These are phyloP conservation scores for Yoshiicerus persimilis DNA, from an alignment of 1,140 invertebrate genomes.

Conservation along the genomic window DNA sequence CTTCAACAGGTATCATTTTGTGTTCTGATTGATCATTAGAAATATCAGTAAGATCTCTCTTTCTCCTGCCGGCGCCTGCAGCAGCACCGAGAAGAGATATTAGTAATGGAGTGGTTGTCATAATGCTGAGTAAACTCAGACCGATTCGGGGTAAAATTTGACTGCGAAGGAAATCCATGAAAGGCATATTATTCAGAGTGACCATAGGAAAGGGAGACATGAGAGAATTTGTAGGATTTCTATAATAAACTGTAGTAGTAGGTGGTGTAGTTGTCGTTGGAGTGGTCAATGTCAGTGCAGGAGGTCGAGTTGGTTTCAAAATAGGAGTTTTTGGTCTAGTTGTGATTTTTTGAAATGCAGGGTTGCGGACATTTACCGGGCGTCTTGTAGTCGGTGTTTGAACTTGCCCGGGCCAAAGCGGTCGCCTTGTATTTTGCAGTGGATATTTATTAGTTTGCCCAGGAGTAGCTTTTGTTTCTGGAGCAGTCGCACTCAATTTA, in stretches of 20 bases:
- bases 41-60: constrained; percentile 27
- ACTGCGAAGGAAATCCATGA: constrained; percentile 44
- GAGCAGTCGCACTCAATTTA: constrained; percentile 4
- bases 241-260: constrained; percentile 43
- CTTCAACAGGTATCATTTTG: background rate
- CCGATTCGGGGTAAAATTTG: constrained; percentile 47
- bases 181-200: constrained; percentile 40
- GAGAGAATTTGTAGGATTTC: constrained; percentile 34
- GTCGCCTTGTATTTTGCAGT: constrained; percentile 11
- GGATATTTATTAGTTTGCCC: background rate
- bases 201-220: constrained; percentile 25
- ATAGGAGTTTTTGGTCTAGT: constrained; percentile 36
- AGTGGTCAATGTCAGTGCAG: constrained; percentile 41
- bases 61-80: constrained; percentile 29
- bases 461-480: constrained; percentile 31
- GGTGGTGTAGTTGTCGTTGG: constrained; percentile 45
- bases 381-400: background rate
- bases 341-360: constrained; percentile 42
- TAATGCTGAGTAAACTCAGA: constrained; percentile 42
- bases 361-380: background rate
- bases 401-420: constrained; percentile 26
- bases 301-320: constrained; percentile 30
- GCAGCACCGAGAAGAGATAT: constrained; percentile 38
- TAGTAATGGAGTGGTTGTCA: constrained; percentile 44
- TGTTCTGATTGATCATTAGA: background rate